phyloP scores from a whole-genome alignment of 2,797 vertebrate species.

The Schizopygopsis pylzovi region DNA sequence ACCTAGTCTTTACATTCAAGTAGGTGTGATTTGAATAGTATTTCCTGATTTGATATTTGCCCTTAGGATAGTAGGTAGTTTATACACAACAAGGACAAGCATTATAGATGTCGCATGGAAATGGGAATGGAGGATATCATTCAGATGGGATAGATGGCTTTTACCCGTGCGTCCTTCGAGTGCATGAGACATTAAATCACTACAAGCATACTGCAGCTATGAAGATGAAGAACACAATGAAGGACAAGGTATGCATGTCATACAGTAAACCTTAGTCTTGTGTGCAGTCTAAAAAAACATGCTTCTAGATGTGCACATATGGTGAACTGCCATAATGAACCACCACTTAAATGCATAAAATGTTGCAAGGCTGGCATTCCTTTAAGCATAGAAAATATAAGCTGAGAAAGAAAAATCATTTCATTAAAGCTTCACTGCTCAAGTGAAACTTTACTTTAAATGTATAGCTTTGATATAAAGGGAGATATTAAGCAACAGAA shows the following conservation, averaged over 20 bases:
- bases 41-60: slow-evolving; percentile 25
- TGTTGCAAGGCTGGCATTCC: slow-evolving; percentile 1
- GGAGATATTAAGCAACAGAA: not conserved
- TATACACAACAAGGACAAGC: slow-evolving; percentile 51
- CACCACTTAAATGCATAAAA: not conserved
- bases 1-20: slow-evolving; percentile 26
- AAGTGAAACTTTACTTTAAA: slow-evolving; percentile 1
- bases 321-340: slow-evolving; percentile 3
- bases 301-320: slow-evolving; percentile 27
- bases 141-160: slow-evolving; percentile 58
- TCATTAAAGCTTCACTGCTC: slow-evolving; percentile 26
- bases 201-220: slow-evolving; percentile 31
- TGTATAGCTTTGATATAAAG: not conserved
- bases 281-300: slow-evolving; percentile 1
- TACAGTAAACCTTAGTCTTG: slow-evolving; percentile 15
- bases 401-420: not conserved
- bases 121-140: slow-evolving; percentile 29
- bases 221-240: slow-evolving; percentile 31
- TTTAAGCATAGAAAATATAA: slow-evolving; percentile 19
- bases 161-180: slow-evolving; percentile 63
- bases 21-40: slow-evolving; percentile 7
- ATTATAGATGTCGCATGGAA: slow-evolving; percentile 60
- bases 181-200: slow-evolving; percentile 66
- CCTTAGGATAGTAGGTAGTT: slow-evolving; percentile 49
- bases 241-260: slow-evolving; percentile 41